Evolutionary conservation across 2,797 vertebrate species (phyloP).

Genomic region (Sebastes taczanowskii): DNA sequence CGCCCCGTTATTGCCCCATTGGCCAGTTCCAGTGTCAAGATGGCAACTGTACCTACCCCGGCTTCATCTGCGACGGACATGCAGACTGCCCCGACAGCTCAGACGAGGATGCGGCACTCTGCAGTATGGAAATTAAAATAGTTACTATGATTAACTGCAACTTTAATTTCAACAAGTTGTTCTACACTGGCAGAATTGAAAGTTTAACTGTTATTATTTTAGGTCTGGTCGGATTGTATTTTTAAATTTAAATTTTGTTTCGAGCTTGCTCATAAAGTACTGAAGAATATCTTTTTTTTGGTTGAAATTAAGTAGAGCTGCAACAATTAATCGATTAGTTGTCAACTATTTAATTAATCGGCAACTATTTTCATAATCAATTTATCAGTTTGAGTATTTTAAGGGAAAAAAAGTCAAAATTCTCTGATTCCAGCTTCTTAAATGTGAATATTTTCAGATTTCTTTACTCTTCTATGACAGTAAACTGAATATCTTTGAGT

Average conservation of each 20-base stretch:
- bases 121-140: slow-evolving; percentile 61
- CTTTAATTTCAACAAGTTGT: background rate
- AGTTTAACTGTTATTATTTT: background rate
- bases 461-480: too few species aligned
- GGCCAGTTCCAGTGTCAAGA: slow-evolving; percentile 80
- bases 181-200: background rate
- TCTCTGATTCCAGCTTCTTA: too few species aligned
- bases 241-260: background rate
- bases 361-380: too few species aligned
- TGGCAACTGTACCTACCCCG: slow-evolving; percentile 72
- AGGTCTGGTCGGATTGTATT: background rate
- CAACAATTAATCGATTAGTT: too few species aligned
- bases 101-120: slow-evolving; percentile 79
- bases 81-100: slow-evolving; percentile 74
- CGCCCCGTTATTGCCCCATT: slow-evolving; percentile 65
- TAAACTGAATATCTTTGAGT: too few species aligned
- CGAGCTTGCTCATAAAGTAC: background rate
- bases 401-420: too few species aligned
- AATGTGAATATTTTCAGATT: too few species aligned
- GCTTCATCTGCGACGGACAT: slow-evolving; percentile 71
- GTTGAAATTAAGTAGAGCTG: background rate
- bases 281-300: background rate
- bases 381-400: too few species aligned
- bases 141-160: background rate
- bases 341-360: too few species aligned